Conservation (phyloP, 2,797 vertebrate species). For the Oryzias sinensis region DNA sequence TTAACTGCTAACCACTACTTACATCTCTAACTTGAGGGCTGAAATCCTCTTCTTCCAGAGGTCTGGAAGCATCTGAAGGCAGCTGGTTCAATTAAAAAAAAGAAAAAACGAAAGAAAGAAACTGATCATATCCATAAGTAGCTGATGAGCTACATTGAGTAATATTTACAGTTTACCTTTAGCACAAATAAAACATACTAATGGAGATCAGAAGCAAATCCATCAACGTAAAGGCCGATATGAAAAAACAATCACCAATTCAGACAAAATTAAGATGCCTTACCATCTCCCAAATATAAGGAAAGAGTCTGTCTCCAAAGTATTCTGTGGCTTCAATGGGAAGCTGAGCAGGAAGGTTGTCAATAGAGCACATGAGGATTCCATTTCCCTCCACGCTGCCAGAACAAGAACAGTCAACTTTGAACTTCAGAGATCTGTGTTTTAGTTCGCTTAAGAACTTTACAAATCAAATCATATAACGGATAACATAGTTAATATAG, state of each 20-base stretch:
- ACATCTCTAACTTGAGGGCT: constrained; percentile 91
- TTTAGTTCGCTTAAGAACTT: too few species aligned
- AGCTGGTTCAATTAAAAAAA: constrained; percentile 70
- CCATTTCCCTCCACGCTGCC: constrained; percentile 91
- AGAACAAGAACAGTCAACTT: not conserved
- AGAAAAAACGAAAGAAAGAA: not conserved
- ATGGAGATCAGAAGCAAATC: too few species aligned
- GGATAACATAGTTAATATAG: too few species aligned
- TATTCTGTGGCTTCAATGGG: constrained; percentile 96
- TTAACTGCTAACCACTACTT: constrained; percentile 62
- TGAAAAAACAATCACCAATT: not conserved
- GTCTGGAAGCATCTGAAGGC: constrained; percentile 85
- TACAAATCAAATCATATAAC: too few species aligned
- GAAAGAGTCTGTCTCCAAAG: constrained; percentile 93
- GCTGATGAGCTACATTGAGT: too few species aligned
- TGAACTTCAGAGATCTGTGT: too few species aligned
- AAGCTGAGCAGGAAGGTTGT: constrained; percentile 96
- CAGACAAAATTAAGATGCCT: constrained; percentile 46
- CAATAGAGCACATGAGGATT: constrained; percentile 98
- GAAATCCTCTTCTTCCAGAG: constrained; percentile 87
- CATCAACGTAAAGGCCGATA: too few species aligned
- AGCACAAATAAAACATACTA: too few species aligned
- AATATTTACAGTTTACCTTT: too few species aligned
- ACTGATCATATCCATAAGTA: not conserved
- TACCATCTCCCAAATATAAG: constrained; percentile 98